Base-by-base conservation (phyloP, 2,113 vertebrate genomes). In the Gobiocypris rarus region DNA sequence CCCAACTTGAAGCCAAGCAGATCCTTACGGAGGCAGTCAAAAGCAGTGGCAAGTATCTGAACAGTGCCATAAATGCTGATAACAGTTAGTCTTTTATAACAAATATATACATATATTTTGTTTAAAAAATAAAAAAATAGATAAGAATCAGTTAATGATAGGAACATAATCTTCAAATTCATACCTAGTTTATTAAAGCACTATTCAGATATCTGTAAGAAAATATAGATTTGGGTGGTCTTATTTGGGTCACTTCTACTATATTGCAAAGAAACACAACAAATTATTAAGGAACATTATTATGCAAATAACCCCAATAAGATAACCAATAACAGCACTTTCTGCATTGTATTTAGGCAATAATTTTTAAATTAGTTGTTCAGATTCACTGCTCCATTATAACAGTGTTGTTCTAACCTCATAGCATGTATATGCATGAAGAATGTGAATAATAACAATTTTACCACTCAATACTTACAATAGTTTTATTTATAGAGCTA, bases 11-110 rank as follows among this genome's bases (percentile, higher is more conserved):
- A 92, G 83, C 90, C 92, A 87, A 94, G 91, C 90, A 92, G 89
- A 84, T 93, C 91, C 83, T 87, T 96, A 78, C 94, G 90, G 31
- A 95, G 95, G 79, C 96, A 96, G 82, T 97, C 96, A 87, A 97
- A 96, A 93, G 94, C 90, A 43, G 73, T 86, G 88, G 88, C 87
- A 84, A 89, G 86, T 63, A 65, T 81, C 10, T 3, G 9, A 26
- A n/a, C 38, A 70, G 6, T n/a, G 28, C 4, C 50, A 15, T 24
- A 28, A 54, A 19, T 45, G 26, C 26, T 75, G 50, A 54, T 75
- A 13, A 54, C 26, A 3, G 48, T 17, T 54, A 8, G 5, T 71
- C 5, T 43, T 43, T n/a, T 43, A 41, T 7, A 41, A 43, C 38
- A 70, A 22, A 70, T 43, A 59, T 0, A 26, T 5, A 70, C 43